phyloP scores from a whole-genome alignment of 2,888 invertebrate species.

The Melanostoma scalare region DNA sequence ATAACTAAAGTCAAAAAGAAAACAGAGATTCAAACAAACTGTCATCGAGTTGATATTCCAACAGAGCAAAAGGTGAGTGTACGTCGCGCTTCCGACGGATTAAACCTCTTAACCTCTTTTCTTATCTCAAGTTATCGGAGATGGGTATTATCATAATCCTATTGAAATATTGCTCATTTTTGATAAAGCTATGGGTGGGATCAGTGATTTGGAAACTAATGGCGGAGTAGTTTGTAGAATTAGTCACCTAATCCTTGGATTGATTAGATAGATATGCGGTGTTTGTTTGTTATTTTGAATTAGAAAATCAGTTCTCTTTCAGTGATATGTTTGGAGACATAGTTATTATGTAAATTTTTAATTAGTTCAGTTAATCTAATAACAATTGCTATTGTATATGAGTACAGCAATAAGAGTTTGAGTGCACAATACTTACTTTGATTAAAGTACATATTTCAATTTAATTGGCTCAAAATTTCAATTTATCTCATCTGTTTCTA shows the following conservation, averaged over 20 bases:
- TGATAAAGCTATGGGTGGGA: background rate
- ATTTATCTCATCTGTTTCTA: no score
- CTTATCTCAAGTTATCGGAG: slow-evolving; percentile 37
- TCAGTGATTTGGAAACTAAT: background rate
- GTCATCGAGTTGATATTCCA: slow-evolving; percentile 46
- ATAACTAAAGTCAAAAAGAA: slow-evolving; percentile 2
- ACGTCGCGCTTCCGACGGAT: slow-evolving; percentile 40
- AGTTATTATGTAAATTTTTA: no score
- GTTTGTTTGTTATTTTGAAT: background rate
- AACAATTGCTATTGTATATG: no score
- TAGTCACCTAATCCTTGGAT: background rate
- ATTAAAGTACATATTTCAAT: no score
- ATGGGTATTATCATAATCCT: slow-evolving; percentile 24
- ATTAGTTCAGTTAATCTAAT: no score
- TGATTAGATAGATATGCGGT: slow-evolving; percentile 13
- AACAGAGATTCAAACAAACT: slow-evolving; percentile 7
- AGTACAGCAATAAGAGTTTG: no score
- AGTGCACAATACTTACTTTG: no score
- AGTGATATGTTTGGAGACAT: background rate
- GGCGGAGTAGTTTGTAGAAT: slow-evolving; percentile 1
- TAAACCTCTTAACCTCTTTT: slow-evolving; percentile 3
- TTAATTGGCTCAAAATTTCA: no score
- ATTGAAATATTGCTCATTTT: slow-evolving; percentile 8
- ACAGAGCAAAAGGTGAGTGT: slow-evolving; percentile 54
- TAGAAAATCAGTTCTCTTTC: background rate